phyloP scores from a whole-genome alignment of 35 echinoderm and acorn worm genomes.

The Stichopus chloronotus region DNA sequence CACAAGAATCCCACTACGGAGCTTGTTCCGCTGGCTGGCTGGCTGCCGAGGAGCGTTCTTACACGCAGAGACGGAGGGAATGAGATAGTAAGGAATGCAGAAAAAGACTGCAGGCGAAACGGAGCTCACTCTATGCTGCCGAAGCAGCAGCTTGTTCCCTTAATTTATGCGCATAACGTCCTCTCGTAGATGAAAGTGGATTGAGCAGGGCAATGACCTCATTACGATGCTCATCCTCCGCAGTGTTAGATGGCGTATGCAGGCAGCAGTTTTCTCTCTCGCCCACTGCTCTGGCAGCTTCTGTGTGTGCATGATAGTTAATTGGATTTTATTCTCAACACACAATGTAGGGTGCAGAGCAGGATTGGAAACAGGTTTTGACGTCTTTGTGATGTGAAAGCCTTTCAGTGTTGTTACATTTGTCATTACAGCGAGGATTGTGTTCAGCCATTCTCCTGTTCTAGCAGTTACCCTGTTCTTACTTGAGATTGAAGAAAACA shows the following conservation, averaged over 20 bases:
- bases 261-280: background rate
- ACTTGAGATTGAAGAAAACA: too few relatives aligned
- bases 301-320: background rate
- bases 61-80: background rate
- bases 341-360: conserved; percentile 16
- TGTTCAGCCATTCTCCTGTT: background rate
- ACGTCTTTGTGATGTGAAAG: conserved; percentile 13
- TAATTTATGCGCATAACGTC: conserved; percentile 58
- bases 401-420: background rate
- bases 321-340: conserved; percentile 35
- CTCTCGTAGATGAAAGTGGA: conserved; percentile 12
- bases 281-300: background rate
- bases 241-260: background rate
- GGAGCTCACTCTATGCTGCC: background rate
- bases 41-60: background rate
- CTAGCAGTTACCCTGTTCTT: background rate
- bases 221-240: conserved; percentile 27
- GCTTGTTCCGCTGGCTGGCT: background rate
- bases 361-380: conserved; percentile 21
- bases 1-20: background rate
- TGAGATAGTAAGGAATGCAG: background rate
- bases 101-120: background rate
- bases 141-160: background rate
- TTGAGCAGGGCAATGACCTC: conserved; percentile 59
- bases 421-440: background rate